A percentile compares a stretch with the other conserved stretches of the same genome.
These are phyloP conservation scores for Solea senegalensis DNA, from an alignment of 2,113 vertebrate genomes.

Conservation along the genomic window DNA sequence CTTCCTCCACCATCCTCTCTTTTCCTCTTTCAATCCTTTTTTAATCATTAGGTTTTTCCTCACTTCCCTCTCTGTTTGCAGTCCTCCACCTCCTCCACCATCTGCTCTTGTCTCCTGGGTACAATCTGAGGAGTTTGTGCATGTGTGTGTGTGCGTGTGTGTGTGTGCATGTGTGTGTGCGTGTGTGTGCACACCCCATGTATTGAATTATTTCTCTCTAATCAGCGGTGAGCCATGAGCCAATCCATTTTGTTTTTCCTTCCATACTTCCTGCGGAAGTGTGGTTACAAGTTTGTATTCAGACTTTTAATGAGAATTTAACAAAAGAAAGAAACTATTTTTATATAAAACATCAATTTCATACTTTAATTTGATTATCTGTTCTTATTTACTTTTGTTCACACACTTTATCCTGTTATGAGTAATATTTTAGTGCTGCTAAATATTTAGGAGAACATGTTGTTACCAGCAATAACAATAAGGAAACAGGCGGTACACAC, in stretches of 20 bases:
- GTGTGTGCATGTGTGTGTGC: conserved; percentile 13
- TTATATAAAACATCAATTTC: too few species aligned
- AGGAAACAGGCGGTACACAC: too few species aligned
- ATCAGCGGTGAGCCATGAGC: conserved; percentile 49
- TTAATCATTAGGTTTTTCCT: conserved; percentile 21
- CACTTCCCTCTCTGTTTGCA: conserved; percentile 27
- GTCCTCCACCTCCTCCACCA: conserved; percentile 50
- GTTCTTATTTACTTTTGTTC: too few species aligned
- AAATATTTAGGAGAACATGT: too few species aligned
- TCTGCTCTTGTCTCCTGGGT: conserved; percentile 23
- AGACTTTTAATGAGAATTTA: background rate
- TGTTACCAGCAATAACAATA: too few species aligned
- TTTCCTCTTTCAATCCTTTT: background rate
- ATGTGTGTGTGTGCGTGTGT: conserved; percentile 16
- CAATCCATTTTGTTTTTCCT: conserved; percentile 13
- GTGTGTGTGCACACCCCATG: conserved; percentile 9
- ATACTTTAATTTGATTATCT: too few species aligned
- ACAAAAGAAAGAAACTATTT: too few species aligned
- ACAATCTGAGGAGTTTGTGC: conserved; percentile 33
- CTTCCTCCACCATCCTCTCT: too few species aligned
- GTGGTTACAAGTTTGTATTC: background rate
- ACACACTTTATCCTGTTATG: too few species aligned
- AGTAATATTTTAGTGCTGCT: too few species aligned
- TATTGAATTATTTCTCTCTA: conserved; percentile 62
- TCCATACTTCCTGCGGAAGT: conserved; percentile 16